These are phyloP conservation scores for Zootoca vivipara DNA, from an alignment of 2,113 vertebrate species.

Conservation along the genomic window DNA sequence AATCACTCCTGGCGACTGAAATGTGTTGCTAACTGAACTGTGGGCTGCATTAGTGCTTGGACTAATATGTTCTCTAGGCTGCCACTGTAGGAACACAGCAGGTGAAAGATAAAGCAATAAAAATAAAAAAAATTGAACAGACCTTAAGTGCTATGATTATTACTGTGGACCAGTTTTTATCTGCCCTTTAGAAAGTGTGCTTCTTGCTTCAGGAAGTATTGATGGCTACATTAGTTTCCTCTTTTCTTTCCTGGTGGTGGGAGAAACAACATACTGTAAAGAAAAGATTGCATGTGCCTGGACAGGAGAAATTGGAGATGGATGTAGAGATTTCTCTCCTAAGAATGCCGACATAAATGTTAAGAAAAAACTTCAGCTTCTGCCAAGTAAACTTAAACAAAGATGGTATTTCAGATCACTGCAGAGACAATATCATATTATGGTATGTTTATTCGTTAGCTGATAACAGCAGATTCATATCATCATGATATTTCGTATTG, in stretches of 20 bases:
- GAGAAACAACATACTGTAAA: conserved; percentile 34
- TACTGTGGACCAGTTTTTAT: conserved; percentile 66
- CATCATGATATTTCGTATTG: neutral
- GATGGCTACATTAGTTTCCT: conserved; percentile 56
- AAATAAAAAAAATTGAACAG: conserved; percentile 78
- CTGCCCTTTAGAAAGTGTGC: conserved; percentile 57
- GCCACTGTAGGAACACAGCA: conserved; percentile 66
- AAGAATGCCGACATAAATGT: neutral
- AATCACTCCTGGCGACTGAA: conserved; percentile 54
- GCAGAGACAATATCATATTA: no score
- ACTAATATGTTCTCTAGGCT: conserved; percentile 66
- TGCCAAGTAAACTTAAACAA: neutral
- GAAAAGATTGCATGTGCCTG: conserved; percentile 32
- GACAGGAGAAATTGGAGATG: neutral
- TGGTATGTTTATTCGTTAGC: neutral
- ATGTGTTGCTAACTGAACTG: conserved; percentile 66
- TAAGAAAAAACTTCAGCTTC: neutral
- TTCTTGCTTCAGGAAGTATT: conserved; percentile 65
- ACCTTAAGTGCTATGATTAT: conserved; percentile 74
- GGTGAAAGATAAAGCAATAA: conserved; percentile 76
- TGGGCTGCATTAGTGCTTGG: conserved; percentile 52
- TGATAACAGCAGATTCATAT: no score
- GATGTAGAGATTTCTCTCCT: neutral
- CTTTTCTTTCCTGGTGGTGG: conserved; percentile 61
- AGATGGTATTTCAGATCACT: neutral